Evolutionary conservation across 2,888 invertebrate species (phyloP), one percentile per base, ranked within the genome.

Genomic region (Lasioglossum oenotherae): DNA sequence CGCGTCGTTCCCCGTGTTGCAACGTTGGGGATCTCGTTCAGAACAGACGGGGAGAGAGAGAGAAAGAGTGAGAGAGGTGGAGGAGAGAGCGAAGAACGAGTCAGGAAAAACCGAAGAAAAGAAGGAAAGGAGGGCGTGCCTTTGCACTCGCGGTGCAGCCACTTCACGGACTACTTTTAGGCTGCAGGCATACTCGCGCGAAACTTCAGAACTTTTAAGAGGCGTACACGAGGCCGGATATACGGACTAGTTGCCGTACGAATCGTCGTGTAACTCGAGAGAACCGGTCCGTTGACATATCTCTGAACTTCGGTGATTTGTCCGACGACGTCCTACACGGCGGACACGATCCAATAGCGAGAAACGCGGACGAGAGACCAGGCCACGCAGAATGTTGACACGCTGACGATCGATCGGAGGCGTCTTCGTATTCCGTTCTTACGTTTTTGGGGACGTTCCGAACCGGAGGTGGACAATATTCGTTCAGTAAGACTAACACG

Each of bases 171-270:
- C 87, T 79, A 80, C 88, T 86, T 83, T 81, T 80, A 81, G 81
- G 80, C 89, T 78, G 78, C 83, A 87, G 83, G 84, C 84, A 84
- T 74, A 84, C 85, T 85, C 87, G 82, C 82, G 78, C 81, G 81
- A 38, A 85, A 87, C 92, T 92, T 89, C 69, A 86, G 75, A 92
- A 92, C 87, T 92, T 92, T 92, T 91, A 90, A 92, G 89, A 92
- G 90, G 87, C 91, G 91, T 88, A 91, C 91, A 90, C 86, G 79
- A 84, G 86, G 84, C 81, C 89, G 87, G 84, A 90, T 86, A 82
- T 89, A 87, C 71, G 74, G 69, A 75, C 80, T 74, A 71, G 82
- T 84, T 73, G 82, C 78, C 81, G 78, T 80, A 77, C 72, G 88
- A 90, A 87, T 90, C 87, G 83, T 82, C 81, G 79, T 82, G 69